phyloP scores from a whole-genome alignment of 2,888 invertebrate genomes.

The Acheta domesticus region DNA sequence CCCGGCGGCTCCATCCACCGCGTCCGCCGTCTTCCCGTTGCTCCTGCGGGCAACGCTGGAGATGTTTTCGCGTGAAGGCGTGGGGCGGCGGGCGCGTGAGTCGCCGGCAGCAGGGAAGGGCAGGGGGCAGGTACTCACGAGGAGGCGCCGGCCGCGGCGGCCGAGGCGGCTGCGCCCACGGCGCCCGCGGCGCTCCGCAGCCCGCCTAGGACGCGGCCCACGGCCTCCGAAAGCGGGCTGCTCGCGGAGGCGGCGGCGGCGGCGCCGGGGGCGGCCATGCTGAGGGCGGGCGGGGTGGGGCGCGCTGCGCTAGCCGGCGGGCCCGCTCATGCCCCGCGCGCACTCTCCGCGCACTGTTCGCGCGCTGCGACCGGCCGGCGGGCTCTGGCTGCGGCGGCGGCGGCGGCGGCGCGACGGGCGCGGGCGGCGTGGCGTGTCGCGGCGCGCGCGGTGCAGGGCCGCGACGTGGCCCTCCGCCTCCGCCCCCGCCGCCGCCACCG shows the following conservation, averaged over 20 bases:
- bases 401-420: no score
- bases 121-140: not conserved
- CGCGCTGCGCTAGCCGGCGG: not conserved
- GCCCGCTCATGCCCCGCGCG: not conserved
- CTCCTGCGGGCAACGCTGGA: not conserved
- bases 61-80: not conserved
- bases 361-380: conserved; percentile 1
- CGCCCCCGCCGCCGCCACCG: not conserved
- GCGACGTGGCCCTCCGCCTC: not conserved
- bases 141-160: not conserved
- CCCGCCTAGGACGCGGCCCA: conserved; percentile 1
- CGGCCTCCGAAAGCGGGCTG: not conserved
- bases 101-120: not conserved
- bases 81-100: not conserved
- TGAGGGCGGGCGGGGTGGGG: no score
- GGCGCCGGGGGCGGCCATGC: conserved; percentile 18
- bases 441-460: no score
- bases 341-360: not conserved
- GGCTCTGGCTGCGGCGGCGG: no score
- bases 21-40: conserved; percentile 3
- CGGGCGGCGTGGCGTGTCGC: no score
- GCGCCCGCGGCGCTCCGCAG: conserved; percentile 2
- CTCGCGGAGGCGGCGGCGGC: conserved; percentile 3
- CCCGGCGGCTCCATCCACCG: not conserved
- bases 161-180: not conserved